Evolutionary conservation across 2,888 invertebrate genomes (phyloP), one percentile per base, ranked within the genome.

Genomic region (Brassicogethes aeneus): DNA sequence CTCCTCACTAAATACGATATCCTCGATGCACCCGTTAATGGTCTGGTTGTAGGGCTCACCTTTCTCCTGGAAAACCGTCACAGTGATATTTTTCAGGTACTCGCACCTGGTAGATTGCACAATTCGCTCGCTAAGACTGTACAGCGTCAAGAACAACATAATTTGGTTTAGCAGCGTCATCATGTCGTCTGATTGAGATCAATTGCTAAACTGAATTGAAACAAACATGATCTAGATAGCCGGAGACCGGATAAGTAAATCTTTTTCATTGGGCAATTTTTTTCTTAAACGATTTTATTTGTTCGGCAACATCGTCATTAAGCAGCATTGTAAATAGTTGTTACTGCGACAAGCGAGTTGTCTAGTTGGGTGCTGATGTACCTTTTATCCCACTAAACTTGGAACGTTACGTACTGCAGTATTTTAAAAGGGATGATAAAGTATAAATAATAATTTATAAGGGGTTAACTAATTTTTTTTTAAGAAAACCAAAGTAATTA

Each of bases 11-110:
- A 32, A 32, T 10, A 32, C 32, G 12, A 13, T 12, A 12, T 32
- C 32, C 14, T 32, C 32, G 5, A 32, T 32, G 32, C 32, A 32
- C 13, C 32, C 32, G 32, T 32, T 32, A 13, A 32, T 32, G 32
- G 32, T 32, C 14, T 32, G 32, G 13, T 32, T 32, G 32, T 32
- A 32, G 12, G 32, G 32, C 3, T 32, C 32, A 3, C 32, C 32
- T 5, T 32, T 32, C 12, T 32, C 32, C 13, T 32, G 32, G 32
- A 32, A 32, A 32, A 32, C 32, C 14, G 32, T 32, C 5, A 32
- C 32, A 10, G 32, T 32, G 13, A 32, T 32, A 12, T 32, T 32
- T 13, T 12, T 8, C 12, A 32, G 5, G 12, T 32, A 32, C 12
- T 32, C 32, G 14, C 32, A 32, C 10, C 14, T 8, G 7, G 5